phyloP scores from a whole-genome alignment of 2,797 vertebrate species.

The Discoglossus pictus region DNA sequence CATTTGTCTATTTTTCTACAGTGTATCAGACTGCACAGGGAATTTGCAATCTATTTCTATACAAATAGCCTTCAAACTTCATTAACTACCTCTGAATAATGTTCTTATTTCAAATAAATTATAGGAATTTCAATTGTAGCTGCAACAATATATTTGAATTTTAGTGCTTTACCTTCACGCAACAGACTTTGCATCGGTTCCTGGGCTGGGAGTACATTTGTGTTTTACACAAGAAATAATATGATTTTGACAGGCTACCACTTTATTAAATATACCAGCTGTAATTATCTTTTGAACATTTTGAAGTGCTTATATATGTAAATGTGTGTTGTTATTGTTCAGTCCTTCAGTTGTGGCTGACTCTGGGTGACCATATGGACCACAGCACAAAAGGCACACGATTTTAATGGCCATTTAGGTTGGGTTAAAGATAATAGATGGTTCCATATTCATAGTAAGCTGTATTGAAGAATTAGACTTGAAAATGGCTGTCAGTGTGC shows the following conservation, averaged over 20 bases:
- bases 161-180: constrained; percentile 8
- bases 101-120: constrained; percentile 31
- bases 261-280: constrained; percentile 13
- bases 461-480: no score
- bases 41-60: constrained; percentile 34
- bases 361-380: no score
- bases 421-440: no score
- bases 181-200: not conserved
- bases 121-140: constrained; percentile 26
- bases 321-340: no score
- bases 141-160: constrained; percentile 32
- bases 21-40: constrained; percentile 1
- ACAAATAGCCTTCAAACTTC: constrained; percentile 40
- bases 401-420: no score
- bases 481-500: no score
- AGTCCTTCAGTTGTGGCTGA: no score
- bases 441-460: no score
- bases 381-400: no score
- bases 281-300: no score
- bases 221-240: constrained; percentile 1
- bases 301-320: no score
- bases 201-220: not conserved
- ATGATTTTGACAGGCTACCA: not conserved
- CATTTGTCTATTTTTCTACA: constrained; percentile 20
- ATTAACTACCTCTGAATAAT: constrained; percentile 26